Base-by-base conservation (phyloP, 2,113 vertebrate species). In the Vimba vimba region DNA sequence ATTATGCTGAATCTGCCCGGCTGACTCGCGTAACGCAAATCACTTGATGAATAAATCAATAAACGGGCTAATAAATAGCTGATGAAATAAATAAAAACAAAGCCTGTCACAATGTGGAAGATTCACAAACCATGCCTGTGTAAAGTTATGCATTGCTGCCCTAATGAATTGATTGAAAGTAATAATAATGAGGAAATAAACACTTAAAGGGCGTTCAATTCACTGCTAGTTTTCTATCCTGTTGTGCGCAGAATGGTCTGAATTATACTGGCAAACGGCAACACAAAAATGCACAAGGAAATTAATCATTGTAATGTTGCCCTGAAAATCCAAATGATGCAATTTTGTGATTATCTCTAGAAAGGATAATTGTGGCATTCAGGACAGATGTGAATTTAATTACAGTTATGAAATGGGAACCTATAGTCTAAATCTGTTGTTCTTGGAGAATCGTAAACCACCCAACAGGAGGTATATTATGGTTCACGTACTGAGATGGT, bases 311-410 rank as follows among this genome's bases (percentile, higher is more conserved):
- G 11, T 52, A 82, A 82, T 75, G 66, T 69, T 39, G 71, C 21
- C 66, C 45, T 15, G 30, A 30, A 79, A 27, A 73, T 74, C 50
- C 23, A 30, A 80, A 81, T 62, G 21, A 80, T 60, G 25, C n/a
- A 68, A 68, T 75, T 87, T 69, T 52, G 83, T 43, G 59, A 78
- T 66, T 57, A 64, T 87, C 79, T 60, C 64, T n/a, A 69, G 33
- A 62, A 73, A 50, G 64, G 75, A 85, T 86, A 79, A 85, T 60
- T 57, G 39, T 13, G n/a, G 75, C 75, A 82, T 82, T 69, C 50
- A 83, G 83, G 82, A 87, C 88, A 89, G 88, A 89, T 87, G 86
- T 59, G 84, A 83, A 62, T 89, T 86, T 87, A 89, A 89, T 89
- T 76, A 62, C 75, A 39, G n/a, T 66, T 81, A 69, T 84, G 66